phyloP scores from a whole-genome alignment of 2,888 invertebrate species.

The Cephus nigrinus region DNA sequence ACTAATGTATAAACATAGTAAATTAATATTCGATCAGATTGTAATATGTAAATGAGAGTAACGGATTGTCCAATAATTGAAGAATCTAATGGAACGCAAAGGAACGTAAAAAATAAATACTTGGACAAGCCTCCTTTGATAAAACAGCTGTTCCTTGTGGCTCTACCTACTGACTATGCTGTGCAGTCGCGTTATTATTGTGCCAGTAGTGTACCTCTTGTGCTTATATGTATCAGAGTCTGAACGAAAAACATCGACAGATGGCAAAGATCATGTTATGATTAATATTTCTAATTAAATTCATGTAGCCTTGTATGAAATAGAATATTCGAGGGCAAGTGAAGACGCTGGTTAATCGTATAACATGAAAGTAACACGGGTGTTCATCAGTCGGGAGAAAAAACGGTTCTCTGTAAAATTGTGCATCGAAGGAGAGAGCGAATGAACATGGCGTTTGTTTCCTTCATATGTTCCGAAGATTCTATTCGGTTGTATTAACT shows the following conservation, averaged over 20 bases:
- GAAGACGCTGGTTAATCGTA: slow-evolving; percentile 17
- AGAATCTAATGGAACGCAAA: neutral
- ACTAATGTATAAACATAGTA: neutral
- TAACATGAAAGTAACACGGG: slow-evolving; percentile 26
- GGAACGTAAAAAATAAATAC: slow-evolving; percentile 1
- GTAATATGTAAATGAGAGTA: neutral
- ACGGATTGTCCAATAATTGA: neutral
- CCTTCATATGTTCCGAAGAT: slow-evolving; percentile 52
- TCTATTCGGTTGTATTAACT: slow-evolving; percentile 37
- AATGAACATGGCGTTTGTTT: slow-evolving; percentile 63
- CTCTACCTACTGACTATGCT: neutral
- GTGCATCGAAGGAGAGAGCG: slow-evolving; percentile 48
- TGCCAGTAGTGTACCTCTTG: slow-evolving; percentile 11
- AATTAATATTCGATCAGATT: neutral
- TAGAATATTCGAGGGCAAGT: slow-evolving; percentile 30
- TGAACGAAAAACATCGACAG: slow-evolving; percentile 57
- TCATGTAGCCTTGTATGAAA: slow-evolving; percentile 30
- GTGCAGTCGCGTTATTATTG: neutral
- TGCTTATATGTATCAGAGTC: slow-evolving; percentile 16
- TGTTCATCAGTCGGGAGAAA: slow-evolving; percentile 29
- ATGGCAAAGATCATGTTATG: slow-evolving; percentile 60
- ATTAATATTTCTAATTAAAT: slow-evolving; percentile 42
- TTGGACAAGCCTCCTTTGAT: slow-evolving; percentile 4
- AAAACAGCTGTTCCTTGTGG: slow-evolving; percentile 1
- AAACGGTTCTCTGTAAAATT: slow-evolving; percentile 36